Base-by-base conservation (phyloP, 2,797 vertebrate genomes). In the Chanos chanos region DNA sequence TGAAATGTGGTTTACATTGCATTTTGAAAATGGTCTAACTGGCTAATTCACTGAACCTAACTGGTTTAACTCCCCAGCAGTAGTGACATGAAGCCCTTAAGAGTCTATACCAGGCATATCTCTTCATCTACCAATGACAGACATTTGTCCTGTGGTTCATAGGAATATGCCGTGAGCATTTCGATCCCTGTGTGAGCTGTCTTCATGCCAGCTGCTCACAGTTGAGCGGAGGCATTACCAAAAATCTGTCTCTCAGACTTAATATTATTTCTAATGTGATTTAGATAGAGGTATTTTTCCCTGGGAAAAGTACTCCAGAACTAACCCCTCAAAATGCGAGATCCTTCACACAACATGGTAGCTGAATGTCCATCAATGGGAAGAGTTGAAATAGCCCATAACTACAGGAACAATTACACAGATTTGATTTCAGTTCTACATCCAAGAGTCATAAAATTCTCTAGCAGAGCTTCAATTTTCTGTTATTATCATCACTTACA, bases 201-300 rank as follows among this genome's bases (percentile, higher is more conserved):
- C 40, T 21, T 43, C 40, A 43, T 40, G 21, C 43, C 40, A 43
- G 19, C 40, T 43, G 40, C 19, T 43, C 18, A n/a, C 40, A 43
- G 40, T 43, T 43, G 19, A 43, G 21, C 40, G 40, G 43, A 43
- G 40, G 43, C 40, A 43, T 43, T 22, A 43, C 22, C 43, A 41
- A 16, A 5, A 15, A 30, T 30, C 30, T 31, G 4, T 31, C 9
- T 22, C 8, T 43, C 40, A 18, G 19, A 43, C 22, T 43, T 43
- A 43, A 43, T 43, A 43, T 43, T 43, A 40, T 16, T 51, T 25
- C 28, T 43, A 52, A 15, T 31, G 7, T 18, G 13, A 64, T 40
- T 50, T 4, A 19, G 27, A 65, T 2, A 49, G 3, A 25, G 47
- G 13, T 5, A 4, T 30, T 30, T 18, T 28, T 9, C 15, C 7